phyloP scores from a whole-genome alignment of 2,113 vertebrate genomes.

The Ardeotis arabs region DNA sequence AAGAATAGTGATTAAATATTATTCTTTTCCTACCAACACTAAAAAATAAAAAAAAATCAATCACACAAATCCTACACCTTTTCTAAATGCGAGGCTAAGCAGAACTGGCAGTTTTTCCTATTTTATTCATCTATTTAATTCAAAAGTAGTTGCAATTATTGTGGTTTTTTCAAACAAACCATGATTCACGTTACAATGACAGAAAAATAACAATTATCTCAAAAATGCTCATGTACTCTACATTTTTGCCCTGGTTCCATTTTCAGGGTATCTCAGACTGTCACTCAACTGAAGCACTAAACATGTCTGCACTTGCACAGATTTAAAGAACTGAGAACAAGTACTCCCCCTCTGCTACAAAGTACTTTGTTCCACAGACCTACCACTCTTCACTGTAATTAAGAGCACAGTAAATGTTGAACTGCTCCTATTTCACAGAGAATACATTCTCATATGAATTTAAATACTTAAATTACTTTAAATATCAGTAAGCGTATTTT shows the following conservation, averaged over 20 bases:
- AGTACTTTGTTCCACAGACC: neutral
- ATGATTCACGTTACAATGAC: neutral
- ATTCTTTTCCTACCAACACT: neutral
- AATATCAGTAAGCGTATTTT: neutral
- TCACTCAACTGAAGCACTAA: neutral
- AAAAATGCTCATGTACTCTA: neutral
- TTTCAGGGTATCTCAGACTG: neutral
- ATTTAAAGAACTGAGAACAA: neutral
- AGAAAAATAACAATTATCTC: neutral
- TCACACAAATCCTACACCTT: neutral
- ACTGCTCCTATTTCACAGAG: neutral
- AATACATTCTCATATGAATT: neutral
- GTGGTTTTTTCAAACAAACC: neutral
- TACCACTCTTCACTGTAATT: neutral
- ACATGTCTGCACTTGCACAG: constrained; percentile 21
- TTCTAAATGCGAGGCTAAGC: neutral
- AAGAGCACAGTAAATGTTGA: neutral
- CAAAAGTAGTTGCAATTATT: neutral
- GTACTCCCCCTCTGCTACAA: neutral
- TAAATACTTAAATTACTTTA: neutral
- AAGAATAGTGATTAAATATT: neutral
- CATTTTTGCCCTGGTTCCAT: neutral
- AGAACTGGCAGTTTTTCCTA: neutral
- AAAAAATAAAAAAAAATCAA: neutral
- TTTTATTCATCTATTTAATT: neutral